phyloP scores from a whole-genome alignment of 2,888 invertebrate genomes.

The Tupiocoris notatus region DNA sequence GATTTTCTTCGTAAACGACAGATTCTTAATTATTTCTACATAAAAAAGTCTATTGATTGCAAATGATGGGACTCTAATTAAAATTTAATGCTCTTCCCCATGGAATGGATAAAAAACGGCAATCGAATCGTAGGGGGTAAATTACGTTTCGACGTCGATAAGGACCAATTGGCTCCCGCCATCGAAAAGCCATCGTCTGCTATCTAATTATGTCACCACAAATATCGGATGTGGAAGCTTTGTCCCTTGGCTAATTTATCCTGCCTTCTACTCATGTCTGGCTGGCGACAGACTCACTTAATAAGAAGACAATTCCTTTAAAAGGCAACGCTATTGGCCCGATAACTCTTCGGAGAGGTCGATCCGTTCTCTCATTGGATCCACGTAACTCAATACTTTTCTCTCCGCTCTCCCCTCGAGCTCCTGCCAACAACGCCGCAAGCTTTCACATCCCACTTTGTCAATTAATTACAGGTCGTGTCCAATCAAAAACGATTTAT shows the following conservation, averaged over 20 bases:
- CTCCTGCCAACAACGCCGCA: no score
- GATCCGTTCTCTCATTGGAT: constrained; percentile 26
- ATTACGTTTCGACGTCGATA: no score
- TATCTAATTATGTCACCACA: constrained; percentile 39
- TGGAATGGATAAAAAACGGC: no score
- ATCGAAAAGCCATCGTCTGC: no score
- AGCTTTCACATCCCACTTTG: constrained; percentile 17
- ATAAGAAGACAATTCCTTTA: constrained; percentile 42
- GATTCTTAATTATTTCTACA: no score
- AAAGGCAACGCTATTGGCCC: constrained; percentile 36
- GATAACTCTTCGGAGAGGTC: constrained; percentile 38
- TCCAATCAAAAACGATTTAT: constrained; percentile 34
- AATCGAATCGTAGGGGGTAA: no score
- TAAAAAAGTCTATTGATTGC: no score
- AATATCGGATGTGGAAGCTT: constrained; percentile 31
- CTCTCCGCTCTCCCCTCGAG: background rate
- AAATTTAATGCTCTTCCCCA: no score
- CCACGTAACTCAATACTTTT: constrained; percentile 34
- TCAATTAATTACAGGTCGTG: constrained; percentile 31
- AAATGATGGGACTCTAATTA: no score
- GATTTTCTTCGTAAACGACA: no score
- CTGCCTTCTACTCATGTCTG: background rate
- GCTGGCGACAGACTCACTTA: constrained; percentile 38
- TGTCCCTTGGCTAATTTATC: constrained; percentile 36
- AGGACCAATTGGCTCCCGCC: no score